Percentiles rank a stretch among this genome's conserved stretches.
Evolutionary conservation across 2,113 vertebrate genomes (phyloP).

Genomic region (Eclectus roratus): DNA sequence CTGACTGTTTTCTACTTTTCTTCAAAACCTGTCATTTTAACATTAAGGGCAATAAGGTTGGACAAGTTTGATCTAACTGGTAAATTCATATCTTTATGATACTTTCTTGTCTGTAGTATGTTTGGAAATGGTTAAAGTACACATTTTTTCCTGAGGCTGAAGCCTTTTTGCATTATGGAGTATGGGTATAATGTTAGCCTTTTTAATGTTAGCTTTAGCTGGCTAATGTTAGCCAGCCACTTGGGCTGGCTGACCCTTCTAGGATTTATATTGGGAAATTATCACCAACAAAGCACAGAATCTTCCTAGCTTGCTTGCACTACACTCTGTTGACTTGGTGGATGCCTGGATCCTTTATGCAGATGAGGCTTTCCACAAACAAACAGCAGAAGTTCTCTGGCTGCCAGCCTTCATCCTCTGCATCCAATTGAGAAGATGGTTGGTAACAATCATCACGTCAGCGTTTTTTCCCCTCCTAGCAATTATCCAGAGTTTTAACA

Average conservation of each 20-base stretch:
- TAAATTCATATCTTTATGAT: neutral
- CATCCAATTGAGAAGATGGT: neutral
- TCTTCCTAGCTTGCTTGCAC: neutral
- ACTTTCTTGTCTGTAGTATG: neutral
- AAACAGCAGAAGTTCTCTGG: neutral
- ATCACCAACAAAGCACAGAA: neutral
- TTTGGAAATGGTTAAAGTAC: neutral
- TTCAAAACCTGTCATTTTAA: neutral
- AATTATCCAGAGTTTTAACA: neutral
- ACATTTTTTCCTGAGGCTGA: neutral
- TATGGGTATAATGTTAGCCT: neutral
- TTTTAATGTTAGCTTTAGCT: neutral
- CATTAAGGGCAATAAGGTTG: neutral
- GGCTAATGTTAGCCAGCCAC: neutral
- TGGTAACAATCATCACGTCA: neutral
- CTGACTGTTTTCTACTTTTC: neutral
- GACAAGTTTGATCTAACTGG: neutral
- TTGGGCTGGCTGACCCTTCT: neutral
- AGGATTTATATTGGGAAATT: neutral
- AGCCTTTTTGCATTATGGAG: neutral
- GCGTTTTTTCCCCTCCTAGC: neutral
- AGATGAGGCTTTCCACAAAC: neutral
- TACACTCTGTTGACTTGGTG: neutral
- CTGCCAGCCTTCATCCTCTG: neutral
- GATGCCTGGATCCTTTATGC: neutral